phyloP scores from a whole-genome alignment of 2,113 vertebrate genomes.

The Fulica atra region DNA sequence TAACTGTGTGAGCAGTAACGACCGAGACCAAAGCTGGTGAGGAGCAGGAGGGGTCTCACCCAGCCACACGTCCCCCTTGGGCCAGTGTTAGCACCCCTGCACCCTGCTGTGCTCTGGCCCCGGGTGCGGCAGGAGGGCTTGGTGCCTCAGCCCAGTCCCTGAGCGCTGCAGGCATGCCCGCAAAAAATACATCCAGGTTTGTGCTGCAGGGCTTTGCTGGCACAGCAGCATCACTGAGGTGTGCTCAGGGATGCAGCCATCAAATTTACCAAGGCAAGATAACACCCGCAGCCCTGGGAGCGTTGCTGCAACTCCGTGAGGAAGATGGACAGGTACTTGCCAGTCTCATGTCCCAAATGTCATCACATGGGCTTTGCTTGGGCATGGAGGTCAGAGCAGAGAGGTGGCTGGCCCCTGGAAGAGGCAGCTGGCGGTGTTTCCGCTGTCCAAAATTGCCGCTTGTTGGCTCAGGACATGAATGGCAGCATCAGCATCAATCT shows the following conservation, averaged over 20 bases:
- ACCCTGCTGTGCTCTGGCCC: neutral
- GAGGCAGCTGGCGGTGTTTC: neutral
- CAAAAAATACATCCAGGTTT: neutral
- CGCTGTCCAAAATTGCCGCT: neutral
- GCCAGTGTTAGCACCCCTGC: neutral
- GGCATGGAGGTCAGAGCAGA: neutral
- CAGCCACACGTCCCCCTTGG: fast-evolving
- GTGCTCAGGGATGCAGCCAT: neutral
- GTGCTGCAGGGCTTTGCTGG: neutral
- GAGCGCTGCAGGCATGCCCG: neutral
- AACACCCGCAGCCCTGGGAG: neutral
- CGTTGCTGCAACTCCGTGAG: fast-evolving
- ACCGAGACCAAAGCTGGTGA: neutral
- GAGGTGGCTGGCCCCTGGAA: neutral
- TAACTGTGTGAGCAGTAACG: neutral
- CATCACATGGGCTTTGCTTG: neutral
- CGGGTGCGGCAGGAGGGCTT: fast-evolving
- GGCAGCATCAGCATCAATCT: neutral
- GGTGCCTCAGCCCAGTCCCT: neutral
- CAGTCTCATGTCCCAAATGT: neutral
- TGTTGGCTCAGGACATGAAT: neutral
- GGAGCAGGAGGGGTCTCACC: neutral
- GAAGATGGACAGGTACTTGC: neutral
- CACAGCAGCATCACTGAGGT: neutral
- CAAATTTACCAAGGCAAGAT: neutral